A percentile compares a stretch with the other conserved stretches of the same genome.
phyloP scores from a whole-genome alignment of 2,113 vertebrate species.

The Sorex araneus region DNA sequence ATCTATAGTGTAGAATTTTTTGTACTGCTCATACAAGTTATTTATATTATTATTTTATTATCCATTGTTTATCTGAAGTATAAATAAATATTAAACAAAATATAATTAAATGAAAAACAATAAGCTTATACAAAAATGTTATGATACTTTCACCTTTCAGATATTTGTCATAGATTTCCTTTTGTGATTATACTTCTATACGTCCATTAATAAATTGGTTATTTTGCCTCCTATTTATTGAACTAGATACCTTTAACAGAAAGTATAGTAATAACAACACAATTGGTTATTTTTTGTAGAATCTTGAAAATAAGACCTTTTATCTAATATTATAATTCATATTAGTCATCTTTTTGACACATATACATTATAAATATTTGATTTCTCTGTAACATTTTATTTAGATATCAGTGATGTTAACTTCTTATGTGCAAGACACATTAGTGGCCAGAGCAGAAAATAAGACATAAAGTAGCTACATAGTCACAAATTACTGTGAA shows the following conservation, averaged over 20 bases:
- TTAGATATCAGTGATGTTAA: neutral
- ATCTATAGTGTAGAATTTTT: too few relatives aligned
- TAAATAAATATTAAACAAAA: too few relatives aligned
- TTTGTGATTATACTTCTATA: conserved; percentile 25
- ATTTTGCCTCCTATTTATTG: neutral
- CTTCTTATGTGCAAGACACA: neutral
- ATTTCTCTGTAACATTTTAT: neutral
- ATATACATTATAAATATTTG: neutral
- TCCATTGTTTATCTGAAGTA: too few relatives aligned
- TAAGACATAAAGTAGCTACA: neutral
- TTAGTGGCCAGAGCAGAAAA: neutral
- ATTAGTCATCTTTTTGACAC: neutral
- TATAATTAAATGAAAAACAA: too few relatives aligned
- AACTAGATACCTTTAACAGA: conserved; percentile 27
- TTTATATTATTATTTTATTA: too few relatives aligned
- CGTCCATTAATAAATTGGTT: neutral
- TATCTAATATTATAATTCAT: neutral
- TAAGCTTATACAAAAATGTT: too few relatives aligned
- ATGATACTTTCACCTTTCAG: too few relatives aligned
- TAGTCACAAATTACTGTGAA: neutral
- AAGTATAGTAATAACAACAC: conserved; percentile 46
- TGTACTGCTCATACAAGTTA: too few relatives aligned
- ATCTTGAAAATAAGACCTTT: conserved; percentile 17
- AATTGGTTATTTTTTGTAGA: conserved; percentile 46
- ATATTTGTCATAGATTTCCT: neutral